Conservation (phyloP, 2,113 vertebrate species). For the Phylloscopus trochiloides region DNA sequence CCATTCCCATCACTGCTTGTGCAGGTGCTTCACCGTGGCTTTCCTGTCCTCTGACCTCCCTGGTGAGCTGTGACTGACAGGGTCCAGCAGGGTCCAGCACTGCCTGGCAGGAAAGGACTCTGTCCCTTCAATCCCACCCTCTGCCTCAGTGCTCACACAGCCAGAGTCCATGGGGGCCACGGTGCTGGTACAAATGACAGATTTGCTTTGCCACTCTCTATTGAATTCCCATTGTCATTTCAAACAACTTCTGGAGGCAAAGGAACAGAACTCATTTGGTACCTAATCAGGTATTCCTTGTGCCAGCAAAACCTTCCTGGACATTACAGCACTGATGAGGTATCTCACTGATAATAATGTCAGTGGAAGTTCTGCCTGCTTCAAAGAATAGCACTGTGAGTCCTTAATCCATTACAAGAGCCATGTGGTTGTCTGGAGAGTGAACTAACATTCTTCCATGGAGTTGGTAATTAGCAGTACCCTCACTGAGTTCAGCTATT, state of each 20-base stretch:
- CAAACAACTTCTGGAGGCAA: background rate
- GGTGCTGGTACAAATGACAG: background rate
- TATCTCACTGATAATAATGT: background rate
- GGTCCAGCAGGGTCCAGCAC: background rate
- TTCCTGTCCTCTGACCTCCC: background rate
- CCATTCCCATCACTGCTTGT: background rate
- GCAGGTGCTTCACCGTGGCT: rapidly evolving
- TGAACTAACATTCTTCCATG: background rate
- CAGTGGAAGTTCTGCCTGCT: background rate
- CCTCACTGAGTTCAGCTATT: background rate
- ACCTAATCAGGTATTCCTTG: background rate
- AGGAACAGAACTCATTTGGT: background rate
- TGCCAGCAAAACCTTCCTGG: background rate
- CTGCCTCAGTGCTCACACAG: background rate
- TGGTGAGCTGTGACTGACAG: background rate
- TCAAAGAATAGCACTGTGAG: background rate
- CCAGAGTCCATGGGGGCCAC: background rate
- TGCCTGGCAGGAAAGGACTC: background rate
- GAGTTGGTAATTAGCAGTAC: background rate
- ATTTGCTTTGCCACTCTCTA: background rate
- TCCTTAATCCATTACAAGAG: background rate
- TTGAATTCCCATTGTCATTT: background rate
- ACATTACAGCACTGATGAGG: background rate
- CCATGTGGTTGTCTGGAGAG: background rate
- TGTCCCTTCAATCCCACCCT: background rate